These are phyloP conservation scores for Graptemys geographica DNA, from an alignment of 2,797 vertebrate species.

Conservation along the genomic window DNA sequence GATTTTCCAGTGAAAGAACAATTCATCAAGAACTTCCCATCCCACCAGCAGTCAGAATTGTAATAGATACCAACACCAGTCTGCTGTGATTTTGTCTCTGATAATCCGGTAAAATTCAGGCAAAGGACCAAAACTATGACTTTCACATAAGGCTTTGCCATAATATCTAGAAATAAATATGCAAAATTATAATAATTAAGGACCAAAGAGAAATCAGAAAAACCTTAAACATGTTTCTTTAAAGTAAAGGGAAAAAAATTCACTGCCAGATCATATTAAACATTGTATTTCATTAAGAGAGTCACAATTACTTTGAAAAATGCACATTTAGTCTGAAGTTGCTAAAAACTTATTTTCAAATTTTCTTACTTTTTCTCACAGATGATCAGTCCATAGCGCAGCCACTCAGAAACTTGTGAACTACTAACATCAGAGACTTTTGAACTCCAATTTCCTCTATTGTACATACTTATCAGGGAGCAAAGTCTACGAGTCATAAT, in stretches of 20 bases:
- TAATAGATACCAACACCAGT: neutral
- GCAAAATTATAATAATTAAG: neutral
- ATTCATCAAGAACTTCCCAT: constrained; percentile 73
- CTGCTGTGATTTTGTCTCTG: constrained; percentile 12
- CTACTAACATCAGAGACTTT: constrained; percentile 22
- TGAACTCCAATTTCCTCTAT: constrained; percentile 46
- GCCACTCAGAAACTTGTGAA: neutral
- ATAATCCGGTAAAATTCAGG: constrained; percentile 52
- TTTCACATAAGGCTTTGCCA: constrained; percentile 62
- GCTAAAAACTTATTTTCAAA: neutral
- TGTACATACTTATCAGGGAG: constrained; percentile 3
- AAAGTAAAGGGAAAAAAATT: neutral
- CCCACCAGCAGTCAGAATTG: constrained; percentile 76
- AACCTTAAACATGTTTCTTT: neutral
- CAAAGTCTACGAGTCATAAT: constrained; percentile 66
- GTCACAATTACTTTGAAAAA: neutral
- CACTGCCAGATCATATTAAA: neutral
- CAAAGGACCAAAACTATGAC: constrained; percentile 48
- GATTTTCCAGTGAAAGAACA: constrained; percentile 83
- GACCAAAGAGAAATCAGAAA: constrained; percentile 12
- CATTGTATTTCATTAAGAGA: neutral
- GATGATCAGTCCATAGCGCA: neutral
- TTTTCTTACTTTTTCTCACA: constrained; percentile 43
- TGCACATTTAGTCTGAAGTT: neutral
- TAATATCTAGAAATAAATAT: constrained; percentile 61